Evolutionary conservation across 2,797 vertebrate genomes (phyloP), one percentile per base, ranked within the genome.

Genomic region (Catostomus latipinnis): DNA sequence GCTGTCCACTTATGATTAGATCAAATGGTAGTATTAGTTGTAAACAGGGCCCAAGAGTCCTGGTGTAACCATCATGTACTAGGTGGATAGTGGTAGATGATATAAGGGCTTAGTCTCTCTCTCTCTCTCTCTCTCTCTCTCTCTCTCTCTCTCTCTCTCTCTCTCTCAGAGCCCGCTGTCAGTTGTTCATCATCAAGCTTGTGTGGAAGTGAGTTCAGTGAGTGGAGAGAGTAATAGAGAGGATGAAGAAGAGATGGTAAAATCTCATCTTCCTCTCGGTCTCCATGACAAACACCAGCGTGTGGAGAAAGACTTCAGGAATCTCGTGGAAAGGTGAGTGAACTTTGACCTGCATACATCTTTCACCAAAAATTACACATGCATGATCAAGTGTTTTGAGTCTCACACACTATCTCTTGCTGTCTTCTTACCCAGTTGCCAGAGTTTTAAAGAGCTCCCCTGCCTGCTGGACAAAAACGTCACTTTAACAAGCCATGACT

Each of bases 271-370:
- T 63, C 77, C 8, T 54, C 80, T 87, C 16, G 16, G 16, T 0
- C 82, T 92, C 5, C 82, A 81, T 54, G 84, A 62, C 43, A 92
- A 92, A 88, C 87, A 87, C 65, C 84, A 56, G 49, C 76, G 0
- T 56, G 75, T 82, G 57, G 92, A 94, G 69, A 88, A 87, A 69
- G 91, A 93, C 57, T 92, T 92, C 0, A 57, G 82, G 0, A 74
- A 85, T 13, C 87, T 93, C 48, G 76, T 93, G 65, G 90, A 93
- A 56, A 88, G 83, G 97, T 98, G 88, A 95, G 96, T 6, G 69
- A 53, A 74, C 13, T 49, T 49, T 10, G 71, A 58, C 1, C 46
- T 68, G 16, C 48, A 73, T 13, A 46, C 60, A 4, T 22, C 61
- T 61, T 16, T 7, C 3, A 34, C 34, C 34, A 34, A 34, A 34